Base-by-base conservation (phyloP, 2,888 invertebrate species). In the Sceliomorpha sp. region DNA sequence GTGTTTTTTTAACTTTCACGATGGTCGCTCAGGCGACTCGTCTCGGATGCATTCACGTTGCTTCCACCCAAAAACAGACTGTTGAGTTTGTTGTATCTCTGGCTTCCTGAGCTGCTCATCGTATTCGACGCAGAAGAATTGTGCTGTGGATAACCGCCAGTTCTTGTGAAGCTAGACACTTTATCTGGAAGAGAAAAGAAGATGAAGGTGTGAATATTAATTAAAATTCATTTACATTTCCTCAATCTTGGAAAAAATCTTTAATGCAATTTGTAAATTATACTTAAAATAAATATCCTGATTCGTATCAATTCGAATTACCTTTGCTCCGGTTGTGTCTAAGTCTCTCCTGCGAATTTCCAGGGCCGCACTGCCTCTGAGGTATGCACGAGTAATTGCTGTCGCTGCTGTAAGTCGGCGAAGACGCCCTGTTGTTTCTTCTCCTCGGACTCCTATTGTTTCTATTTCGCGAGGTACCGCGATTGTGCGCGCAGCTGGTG, bases 301-400 rank as follows among this genome's bases (percentile, higher is more conserved):
- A n/a, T n/a, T n/a, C n/a, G n/a, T n/a, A n/a, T n/a, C n/a, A n/a
- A n/a, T n/a, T n/a, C n/a, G n/a, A 24, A 24, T 53, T n/a, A 87
- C 88, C 88, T 86, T 88, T 87, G 66, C 81, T 83, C 70, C 86
- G 85, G 72, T 83, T 86, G 73, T 87, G 87, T 83, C 87, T 86
- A 50, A 81, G 76, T 45, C 86, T 81, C 44, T 88, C 88, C 63
- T 88, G 87, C 27, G 88, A 87, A 60, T 84, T 84, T 20, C 75
- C 77, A 27, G 84, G 81, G 51, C 83, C 83, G 58, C 83, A 84
- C 51, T 83, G 80, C 68, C 83, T 80, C 60, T 86, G 81, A 4
- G 86, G 85, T 73, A 88, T 86, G 73, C 86, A 87, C 47, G 87
- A 88, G 70, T 88, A 88, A 71, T 86, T 88, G 62, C 87, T 86